Conservation (phyloP, 2,113 vertebrate species). For the Piprites chloris region DNA sequence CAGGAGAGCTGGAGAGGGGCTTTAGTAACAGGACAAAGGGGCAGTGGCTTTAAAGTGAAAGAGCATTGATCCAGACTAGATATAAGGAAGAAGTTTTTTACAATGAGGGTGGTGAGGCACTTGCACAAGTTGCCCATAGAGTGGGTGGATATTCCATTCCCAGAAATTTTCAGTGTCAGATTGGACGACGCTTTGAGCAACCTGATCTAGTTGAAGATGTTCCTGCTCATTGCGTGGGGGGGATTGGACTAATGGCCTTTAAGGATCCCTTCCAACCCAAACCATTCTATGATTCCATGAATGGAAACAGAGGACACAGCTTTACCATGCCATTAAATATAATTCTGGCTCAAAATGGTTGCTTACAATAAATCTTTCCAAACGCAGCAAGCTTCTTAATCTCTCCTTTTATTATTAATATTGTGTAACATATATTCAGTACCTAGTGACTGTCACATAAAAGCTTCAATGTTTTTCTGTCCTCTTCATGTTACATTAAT, state of each 20-base stretch:
- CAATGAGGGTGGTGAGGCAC: neutral
- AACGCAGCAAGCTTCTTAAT: neutral
- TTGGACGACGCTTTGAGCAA: neutral
- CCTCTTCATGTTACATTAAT: neutral
- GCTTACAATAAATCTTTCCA: neutral
- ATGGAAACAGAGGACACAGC: neutral
- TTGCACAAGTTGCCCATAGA: neutral
- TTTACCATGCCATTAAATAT: neutral
- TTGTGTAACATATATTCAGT: neutral
- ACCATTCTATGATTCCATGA: neutral
- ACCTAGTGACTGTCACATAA: neutral
- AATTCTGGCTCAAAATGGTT: neutral
- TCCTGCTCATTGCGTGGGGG: neutral
- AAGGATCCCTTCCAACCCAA: neutral
- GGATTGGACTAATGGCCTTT: neutral
- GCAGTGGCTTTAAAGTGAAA: neutral
- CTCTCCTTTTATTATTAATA: neutral
- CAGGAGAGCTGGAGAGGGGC: neutral
- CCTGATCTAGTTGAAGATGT: neutral
- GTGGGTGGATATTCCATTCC: neutral
- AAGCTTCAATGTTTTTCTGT: neutral
- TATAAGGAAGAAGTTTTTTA: neutral
- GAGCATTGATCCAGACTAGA: neutral
- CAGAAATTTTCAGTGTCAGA: neutral
- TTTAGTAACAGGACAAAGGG: neutral